Base-by-base conservation (phyloP, 2,113 vertebrate genomes). In the Rynchops niger region DNA sequence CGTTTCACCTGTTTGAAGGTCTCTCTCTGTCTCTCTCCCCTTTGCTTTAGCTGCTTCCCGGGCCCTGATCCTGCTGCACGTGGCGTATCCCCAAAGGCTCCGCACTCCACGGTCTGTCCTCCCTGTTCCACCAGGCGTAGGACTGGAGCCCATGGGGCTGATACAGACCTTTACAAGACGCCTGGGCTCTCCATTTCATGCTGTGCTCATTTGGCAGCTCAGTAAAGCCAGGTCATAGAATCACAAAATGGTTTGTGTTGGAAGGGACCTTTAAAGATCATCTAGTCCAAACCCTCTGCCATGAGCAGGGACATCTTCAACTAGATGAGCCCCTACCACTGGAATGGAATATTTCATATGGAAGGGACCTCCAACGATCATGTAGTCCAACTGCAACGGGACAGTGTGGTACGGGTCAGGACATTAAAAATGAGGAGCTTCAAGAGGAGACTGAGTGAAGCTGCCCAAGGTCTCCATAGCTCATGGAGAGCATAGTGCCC, bases 351-450 rank as follows among this genome's bases (percentile, higher is more conserved):
- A 49, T 32, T 50, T 77, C 12, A n/a, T 30, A 32, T 62, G 53
- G 34, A 86, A 72, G 40, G 50, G 32, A 20, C 25, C 22, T 11
- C 3, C 47, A 27, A 12, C 0, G 1, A 34, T 9, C 49, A 19
- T 9, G 43, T 11, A 3, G 32, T 59, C 20, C 79, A n/a, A 2
- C 59, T 47, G 36, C 55, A 32, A 18, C 27, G 79, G 69, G 21
- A 23, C 1, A 17, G 17, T 1, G 1, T 4, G 25, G 17, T 1
- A 1, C 2, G 25, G 59, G 10, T 40, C 56, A 63, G 30, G 5
- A 25, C 27, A 2, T 9, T 15, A 12, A 26, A 87, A 40, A 53
- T 3, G 7, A 55, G 25, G 29, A 85, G 20, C 74, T 71, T 11
- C 32, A 45, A 40, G 49, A 43, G 18, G 40, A 62, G 30, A 22